Evolutionary conservation across 1,140 invertebrate species (phyloP), one percentile per base, ranked within the genome.

Genomic region (Argopecten irradians): DNA sequence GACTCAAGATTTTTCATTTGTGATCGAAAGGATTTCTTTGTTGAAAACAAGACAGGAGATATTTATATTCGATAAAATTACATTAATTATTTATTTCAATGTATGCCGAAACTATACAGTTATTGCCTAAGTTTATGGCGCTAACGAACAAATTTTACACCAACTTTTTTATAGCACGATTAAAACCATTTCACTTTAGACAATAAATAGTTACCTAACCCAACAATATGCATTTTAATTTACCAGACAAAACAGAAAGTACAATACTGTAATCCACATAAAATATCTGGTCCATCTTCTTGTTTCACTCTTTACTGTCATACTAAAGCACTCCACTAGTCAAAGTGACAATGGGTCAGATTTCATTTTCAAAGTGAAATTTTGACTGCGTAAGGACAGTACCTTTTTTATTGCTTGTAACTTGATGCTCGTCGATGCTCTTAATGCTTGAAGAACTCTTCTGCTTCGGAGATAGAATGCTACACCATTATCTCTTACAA

Each of bases 391-490:
- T 5, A 71, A 71, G 55, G 28, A 71, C 55, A 71, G 55, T 71
- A 71, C 55, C 55, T 71, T 71, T n/a, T 71, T 71, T 71, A 71
- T 71, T 5, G 55, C 16, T 22, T 71, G 55, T 71, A 71, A 71
- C 22, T 71, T n/a, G n/a, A 28, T n/a, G 22, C 55, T 16, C n/a
- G 22, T 28, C 22, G 28, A 16, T 71, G n/a, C 55, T 71, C 55
- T 28, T 71, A n/a, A 71, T 71, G 55, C 55, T 71, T 71, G 55
- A 71, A n/a, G 55, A 71, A 71, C 55, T 71, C 55, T 71, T 71
- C 55, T 71, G 55, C 55, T 71, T 71, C 55, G 55, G 28, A 71
- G 55, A 28, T 71, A 71, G n/a, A n/a, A 71, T 71, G 55, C 55
- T 71, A 71, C 22, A 71, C 55, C 55, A n/a, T 71, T n/a, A n/a